Evolutionary conservation across 2,888 invertebrate species (phyloP).

Genomic region (Neoaliturus tenellus): DNA sequence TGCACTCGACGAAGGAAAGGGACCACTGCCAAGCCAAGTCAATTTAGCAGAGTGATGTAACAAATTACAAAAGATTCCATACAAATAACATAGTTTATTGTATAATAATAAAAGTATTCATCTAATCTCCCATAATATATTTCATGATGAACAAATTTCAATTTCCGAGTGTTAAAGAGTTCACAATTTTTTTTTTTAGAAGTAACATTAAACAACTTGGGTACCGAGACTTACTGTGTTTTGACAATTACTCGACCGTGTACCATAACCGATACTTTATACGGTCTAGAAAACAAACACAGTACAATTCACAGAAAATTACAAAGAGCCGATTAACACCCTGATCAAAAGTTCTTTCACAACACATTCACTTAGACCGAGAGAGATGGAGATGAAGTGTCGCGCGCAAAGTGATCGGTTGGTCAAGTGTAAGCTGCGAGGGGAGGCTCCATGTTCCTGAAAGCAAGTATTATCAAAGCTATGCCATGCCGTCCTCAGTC

Average conservation of each 20-base stretch:
- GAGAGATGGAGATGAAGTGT: slow-evolving; percentile 54
- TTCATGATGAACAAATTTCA: slow-evolving; percentile 53
- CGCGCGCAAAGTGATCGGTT: slow-evolving; percentile 61
- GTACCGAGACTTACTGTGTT: slow-evolving; percentile 44
- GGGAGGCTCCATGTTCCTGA: slow-evolving; percentile 52
- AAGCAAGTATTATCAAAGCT: slow-evolving; percentile 60
- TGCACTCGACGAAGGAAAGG: slow-evolving; percentile 4
- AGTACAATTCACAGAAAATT: slow-evolving; percentile 60
- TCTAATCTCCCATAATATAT: slow-evolving; percentile 55
- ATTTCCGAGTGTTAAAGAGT: slow-evolving; percentile 49
- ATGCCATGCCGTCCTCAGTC: slow-evolving; percentile 51
- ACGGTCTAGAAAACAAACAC: slow-evolving; percentile 55
- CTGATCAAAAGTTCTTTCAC: slow-evolving; percentile 58
- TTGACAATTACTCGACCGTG: slow-evolving; percentile 38
- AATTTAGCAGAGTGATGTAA: slow-evolving; percentile 54
- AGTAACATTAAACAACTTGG: slow-evolving; percentile 52
- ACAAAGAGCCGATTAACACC: slow-evolving; percentile 58
- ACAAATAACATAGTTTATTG: slow-evolving; percentile 58
- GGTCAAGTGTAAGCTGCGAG: slow-evolving; percentile 56
- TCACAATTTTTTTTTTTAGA: slow-evolving; percentile 37
- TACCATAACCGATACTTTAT: slow-evolving; percentile 45
- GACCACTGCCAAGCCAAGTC: slow-evolving; percentile 41
- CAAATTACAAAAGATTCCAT: slow-evolving; percentile 58
- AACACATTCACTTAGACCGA: slow-evolving; percentile 60
- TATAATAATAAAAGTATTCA: slow-evolving; percentile 53